Percentiles rank a stretch among this genome's conserved stretches.
Conservation (phyloP, 2,113 vertebrate species). For the Pseudorasbora parva region DNA sequence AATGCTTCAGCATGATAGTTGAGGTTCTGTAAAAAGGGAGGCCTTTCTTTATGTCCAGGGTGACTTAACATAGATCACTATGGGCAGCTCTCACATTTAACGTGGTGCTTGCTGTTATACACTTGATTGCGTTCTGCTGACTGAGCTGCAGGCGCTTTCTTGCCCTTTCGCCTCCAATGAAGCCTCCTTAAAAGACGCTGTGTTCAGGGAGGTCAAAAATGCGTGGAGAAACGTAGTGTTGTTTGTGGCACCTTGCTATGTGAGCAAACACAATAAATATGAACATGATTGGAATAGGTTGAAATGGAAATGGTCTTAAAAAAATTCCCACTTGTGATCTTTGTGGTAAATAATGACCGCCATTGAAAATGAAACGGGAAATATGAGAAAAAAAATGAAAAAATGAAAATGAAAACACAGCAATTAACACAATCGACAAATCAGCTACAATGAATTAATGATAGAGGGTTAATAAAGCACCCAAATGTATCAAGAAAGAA, state of each 20-base stretch:
- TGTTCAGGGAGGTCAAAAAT: constrained; percentile 13
- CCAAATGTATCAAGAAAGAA: too few relatives aligned
- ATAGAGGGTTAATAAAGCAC: too few relatives aligned
- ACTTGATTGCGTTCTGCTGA: constrained; percentile 58
- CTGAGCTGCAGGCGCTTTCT: constrained; percentile 23
- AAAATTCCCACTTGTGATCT: not conserved
- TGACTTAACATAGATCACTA: constrained; percentile 50
- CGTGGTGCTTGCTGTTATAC: constrained; percentile 43
- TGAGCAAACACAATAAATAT: not conserved
- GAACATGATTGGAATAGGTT: not conserved
- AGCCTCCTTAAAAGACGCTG: constrained; percentile 28
- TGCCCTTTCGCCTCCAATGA: constrained; percentile 20
- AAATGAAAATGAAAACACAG: too few relatives aligned
- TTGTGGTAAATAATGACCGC: not conserved
- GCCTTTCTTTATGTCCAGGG: constrained; percentile 31
- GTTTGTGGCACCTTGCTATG: too few relatives aligned
- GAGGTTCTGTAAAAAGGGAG: constrained; percentile 34
- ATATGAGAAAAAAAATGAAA: too few relatives aligned
- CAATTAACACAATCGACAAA: not conserved
- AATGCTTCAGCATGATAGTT: constrained; percentile 16
- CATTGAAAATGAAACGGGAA: not conserved
- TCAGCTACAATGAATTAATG: too few relatives aligned
- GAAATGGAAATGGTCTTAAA: not conserved
- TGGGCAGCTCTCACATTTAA: constrained; percentile 47
- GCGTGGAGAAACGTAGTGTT: not conserved